These are phyloP conservation scores for Gorsachius magnificus DNA, from an alignment of 2,797 vertebrate genomes.

Conservation along the genomic window DNA sequence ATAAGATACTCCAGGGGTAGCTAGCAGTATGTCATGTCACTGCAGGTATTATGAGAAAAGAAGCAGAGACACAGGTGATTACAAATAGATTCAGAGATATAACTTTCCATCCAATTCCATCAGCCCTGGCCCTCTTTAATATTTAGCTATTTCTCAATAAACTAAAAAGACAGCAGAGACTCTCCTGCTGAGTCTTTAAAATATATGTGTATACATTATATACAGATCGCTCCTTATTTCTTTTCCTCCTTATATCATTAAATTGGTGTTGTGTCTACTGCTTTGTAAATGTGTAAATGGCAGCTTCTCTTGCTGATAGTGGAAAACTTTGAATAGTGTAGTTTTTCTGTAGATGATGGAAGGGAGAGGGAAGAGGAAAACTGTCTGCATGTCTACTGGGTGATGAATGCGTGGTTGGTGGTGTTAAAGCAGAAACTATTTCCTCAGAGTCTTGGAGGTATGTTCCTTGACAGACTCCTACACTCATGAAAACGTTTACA, in stretches of 20 bases:
- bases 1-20: background rate
- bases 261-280: slow-evolving; percentile 54
- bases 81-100: slow-evolving; percentile 23
- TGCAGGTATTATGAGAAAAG: background rate
- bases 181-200: slow-evolving; percentile 22
- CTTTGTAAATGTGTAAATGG: slow-evolving; percentile 57
- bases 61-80: slow-evolving; percentile 21
- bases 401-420: slow-evolving; percentile 45
- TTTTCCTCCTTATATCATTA: slow-evolving; percentile 19
- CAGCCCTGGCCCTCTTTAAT: background rate
- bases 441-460: slow-evolving; percentile 32
- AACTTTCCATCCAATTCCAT: slow-evolving; percentile 15
- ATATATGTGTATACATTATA: slow-evolving; percentile 1
- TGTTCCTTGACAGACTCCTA: slow-evolving; percentile 62
- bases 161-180: slow-evolving; percentile 1
- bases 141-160: slow-evolving; percentile 43
- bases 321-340: slow-evolving; percentile 26
- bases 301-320: slow-evolving; percentile 41
- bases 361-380: slow-evolving; percentile 14
- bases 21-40: background rate
- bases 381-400: slow-evolving; percentile 23
- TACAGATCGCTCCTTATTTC: background rate
- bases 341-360: background rate
- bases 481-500: slow-evolving; percentile 38
- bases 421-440: slow-evolving; percentile 60